Percentiles rank a stretch among this genome's conserved stretches.
Conservation (phyloP, 64 coral and sea anemone species). For the Pachyseris speciosa region DNA sequence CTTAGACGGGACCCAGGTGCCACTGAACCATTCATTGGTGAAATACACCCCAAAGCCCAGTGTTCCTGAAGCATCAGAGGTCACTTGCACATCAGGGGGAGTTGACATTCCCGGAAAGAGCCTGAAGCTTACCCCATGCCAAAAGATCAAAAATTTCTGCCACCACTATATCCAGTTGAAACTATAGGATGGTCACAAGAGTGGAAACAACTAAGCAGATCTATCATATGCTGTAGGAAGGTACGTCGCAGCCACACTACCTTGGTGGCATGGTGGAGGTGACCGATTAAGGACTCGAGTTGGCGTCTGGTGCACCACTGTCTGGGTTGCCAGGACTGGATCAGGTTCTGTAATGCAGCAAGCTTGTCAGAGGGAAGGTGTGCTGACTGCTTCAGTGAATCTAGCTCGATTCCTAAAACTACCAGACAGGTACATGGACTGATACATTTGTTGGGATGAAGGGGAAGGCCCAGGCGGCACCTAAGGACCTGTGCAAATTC, state of each 20-base stretch:
- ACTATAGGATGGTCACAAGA: neutral
- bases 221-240: neutral
- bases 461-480: no score
- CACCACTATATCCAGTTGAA: neutral
- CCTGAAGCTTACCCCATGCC: neutral
- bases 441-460: no score
- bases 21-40: neutral
- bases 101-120: neutral
- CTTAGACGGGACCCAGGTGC: neutral
- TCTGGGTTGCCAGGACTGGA: neutral
- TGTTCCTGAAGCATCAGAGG: neutral
- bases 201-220: neutral
- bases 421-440: neutral
- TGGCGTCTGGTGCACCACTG: neutral
- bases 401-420: constrained; percentile 27
- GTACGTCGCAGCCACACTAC: neutral
- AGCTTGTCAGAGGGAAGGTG: constrained; percentile 38
- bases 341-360: neutral
- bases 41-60: neutral
- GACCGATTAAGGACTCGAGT: constrained; percentile 5
- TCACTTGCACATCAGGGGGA: neutral
- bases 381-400: constrained; percentile 12
- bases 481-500: no score
- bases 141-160: neutral
- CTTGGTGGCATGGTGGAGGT: constrained; percentile 15